Conservation (phyloP, 1,140 invertebrate genomes). For the Trichonephila clavata region DNA sequence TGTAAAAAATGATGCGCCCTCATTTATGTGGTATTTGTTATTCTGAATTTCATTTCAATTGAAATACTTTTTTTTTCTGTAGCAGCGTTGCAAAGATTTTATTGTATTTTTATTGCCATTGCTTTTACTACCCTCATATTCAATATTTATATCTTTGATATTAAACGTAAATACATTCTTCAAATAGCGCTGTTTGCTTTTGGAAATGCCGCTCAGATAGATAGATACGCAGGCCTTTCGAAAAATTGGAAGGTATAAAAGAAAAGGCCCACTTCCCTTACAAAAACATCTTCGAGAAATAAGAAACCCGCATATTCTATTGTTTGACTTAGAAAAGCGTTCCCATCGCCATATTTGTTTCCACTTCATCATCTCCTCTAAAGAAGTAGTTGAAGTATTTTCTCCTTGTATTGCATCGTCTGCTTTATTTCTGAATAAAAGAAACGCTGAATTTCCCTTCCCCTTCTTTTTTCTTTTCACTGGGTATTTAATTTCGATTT, state of each 20-base stretch:
- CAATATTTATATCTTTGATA: background rate
- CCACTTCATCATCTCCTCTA: slow-evolving; percentile 1
- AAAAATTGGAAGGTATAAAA: background rate
- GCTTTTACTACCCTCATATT: background rate
- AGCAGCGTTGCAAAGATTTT: background rate
- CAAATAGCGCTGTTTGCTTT: background rate
- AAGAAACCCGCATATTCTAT: slow-evolving; percentile 15
- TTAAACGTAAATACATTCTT: background rate
- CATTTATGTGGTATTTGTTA: too few species aligned
- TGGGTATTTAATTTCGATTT: slow-evolving; percentile 49
- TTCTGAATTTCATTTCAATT: too few species aligned
- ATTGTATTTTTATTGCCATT: background rate
- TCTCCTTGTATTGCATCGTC: slow-evolving; percentile 11
- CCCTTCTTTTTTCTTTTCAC: background rate
- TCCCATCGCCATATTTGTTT: slow-evolving; percentile 31
- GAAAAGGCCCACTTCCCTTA: background rate
- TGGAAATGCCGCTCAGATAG: background rate
- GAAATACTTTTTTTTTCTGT: too few species aligned
- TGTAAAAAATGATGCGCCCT: too few species aligned
- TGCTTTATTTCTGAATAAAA: background rate
- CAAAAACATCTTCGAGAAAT: background rate
- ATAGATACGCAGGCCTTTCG: background rate
- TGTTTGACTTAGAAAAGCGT: background rate
- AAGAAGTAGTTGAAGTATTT: slow-evolving; percentile 36
- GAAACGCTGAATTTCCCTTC: slow-evolving; percentile 5